Evolutionary conservation across 2,888 invertebrate genomes (phyloP).

Genomic region (Ormyrus labotus): DNA sequence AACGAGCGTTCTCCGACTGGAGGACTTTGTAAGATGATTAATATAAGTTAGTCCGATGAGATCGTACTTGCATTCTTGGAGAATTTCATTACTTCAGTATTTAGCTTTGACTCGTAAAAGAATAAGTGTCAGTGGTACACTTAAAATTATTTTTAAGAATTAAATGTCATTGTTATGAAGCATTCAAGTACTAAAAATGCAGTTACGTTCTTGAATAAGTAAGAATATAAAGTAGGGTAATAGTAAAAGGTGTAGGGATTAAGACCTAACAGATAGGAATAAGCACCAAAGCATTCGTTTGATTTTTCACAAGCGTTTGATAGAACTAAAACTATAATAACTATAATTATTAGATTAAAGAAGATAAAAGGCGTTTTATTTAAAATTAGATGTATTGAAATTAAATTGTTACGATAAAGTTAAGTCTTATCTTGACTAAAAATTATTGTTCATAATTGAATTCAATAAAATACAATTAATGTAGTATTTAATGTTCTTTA

Average conservation of each 20-base stretch:
- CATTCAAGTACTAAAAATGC: slow-evolving; percentile 20
- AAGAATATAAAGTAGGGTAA: slow-evolving; percentile 39
- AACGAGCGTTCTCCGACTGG: slow-evolving; percentile 11
- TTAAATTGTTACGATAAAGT: slow-evolving; percentile 19
- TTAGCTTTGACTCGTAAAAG: neutral
- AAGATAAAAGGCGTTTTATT: slow-evolving; percentile 62
- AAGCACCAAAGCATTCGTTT: slow-evolving; percentile 70
- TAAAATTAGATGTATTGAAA: slow-evolving; percentile 5
- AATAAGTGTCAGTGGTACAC: neutral
- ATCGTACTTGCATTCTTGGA: slow-evolving; percentile 62
- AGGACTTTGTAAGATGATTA: slow-evolving; percentile 33
- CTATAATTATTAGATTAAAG: slow-evolving; percentile 61
- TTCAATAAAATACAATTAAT: neutral
- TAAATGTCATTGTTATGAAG: too few species aligned
- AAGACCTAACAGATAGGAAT: slow-evolving; percentile 65
- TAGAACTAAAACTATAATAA: slow-evolving; percentile 52
- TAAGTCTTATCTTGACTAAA: neutral
- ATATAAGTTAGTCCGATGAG: slow-evolving; percentile 57
- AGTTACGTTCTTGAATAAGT: slow-evolving; percentile 35
- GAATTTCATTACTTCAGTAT: neutral
- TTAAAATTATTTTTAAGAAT: neutral
- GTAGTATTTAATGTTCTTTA: slow-evolving; percentile 62
- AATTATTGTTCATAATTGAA: neutral
- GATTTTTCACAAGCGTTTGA: slow-evolving; percentile 66
- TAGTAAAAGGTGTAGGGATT: slow-evolving; percentile 54